phyloP scores from a whole-genome alignment of 2,888 invertebrate species.

The Sepioteuthis lessoniana region DNA sequence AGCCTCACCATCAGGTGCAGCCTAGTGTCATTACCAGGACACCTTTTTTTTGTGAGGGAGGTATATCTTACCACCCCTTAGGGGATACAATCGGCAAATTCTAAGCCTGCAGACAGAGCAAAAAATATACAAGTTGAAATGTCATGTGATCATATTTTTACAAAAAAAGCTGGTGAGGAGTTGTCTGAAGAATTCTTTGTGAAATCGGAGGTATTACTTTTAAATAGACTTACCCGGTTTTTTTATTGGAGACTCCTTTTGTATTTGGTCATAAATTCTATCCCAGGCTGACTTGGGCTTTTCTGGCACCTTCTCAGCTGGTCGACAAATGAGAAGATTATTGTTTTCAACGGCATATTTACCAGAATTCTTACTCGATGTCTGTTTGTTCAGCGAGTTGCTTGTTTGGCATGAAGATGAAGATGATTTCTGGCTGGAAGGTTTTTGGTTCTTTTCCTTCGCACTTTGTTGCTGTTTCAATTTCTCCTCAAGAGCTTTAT shows the following conservation, averaged over 20 bases:
- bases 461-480: background rate
- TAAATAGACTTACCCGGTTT: background rate
- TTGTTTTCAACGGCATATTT: conserved; percentile 59
- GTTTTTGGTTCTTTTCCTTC: background rate
- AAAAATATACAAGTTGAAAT: too few species aligned
- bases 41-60: too few species aligned
- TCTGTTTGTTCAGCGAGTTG: conserved; percentile 46
- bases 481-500: conserved; percentile 34
- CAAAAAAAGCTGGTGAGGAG: too few species aligned
- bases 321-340: conserved; percentile 61
- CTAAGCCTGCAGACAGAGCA: too few species aligned
- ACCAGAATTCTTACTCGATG: conserved; percentile 43
- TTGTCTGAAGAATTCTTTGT: too few species aligned
- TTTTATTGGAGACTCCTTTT: conserved; percentile 59
- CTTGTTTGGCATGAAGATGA: background rate
- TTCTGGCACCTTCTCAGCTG: conserved; percentile 51
- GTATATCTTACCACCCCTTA: too few species aligned
- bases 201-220: too few species aligned
- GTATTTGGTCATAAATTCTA: conserved; percentile 62
- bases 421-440: background rate
- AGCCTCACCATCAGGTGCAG: too few species aligned
- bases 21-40: too few species aligned
- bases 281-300: conserved; percentile 61
- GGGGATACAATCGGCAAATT: too few species aligned
- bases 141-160: too few species aligned